Base-by-base conservation (phyloP, 2,113 vertebrate genomes). In the Zosterops pallidus region DNA sequence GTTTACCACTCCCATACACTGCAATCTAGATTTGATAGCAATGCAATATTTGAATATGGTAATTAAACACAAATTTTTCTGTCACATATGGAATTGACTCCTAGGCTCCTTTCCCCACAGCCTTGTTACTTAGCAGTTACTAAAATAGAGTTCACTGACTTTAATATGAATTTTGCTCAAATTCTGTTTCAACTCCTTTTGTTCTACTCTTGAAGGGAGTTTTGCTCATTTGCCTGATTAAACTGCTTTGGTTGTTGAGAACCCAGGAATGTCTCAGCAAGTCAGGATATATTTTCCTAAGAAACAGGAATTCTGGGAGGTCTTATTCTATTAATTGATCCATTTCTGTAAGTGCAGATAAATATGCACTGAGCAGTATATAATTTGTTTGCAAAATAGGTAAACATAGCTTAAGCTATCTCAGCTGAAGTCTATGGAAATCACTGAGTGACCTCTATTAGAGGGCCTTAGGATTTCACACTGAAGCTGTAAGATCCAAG, bases 331-430 rank as follows among this genome's bases (percentile, higher is more conserved):
- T 83, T 82, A 89, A 77, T 52, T 82, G 60, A 67, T 77, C 37
- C 15, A 59, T 81, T 62, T 55, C 69, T 26, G 33, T 42, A 57
- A 86, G 50, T 33, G 59, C 31, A 81, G 59, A 62, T 62, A 83
- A 80, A 92, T 28, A 81, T 8, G 6, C 33, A 83, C 41, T 49
- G 20, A 90, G n/a, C 41, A 72, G 25, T 11, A 21, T 2, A 57
- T 75, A 47, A 96, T 90, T 94, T 92, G 14, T 63, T 82, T 84
- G 53, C 56, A 94, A 79, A 94, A 75, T 4, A 95, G 60, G 35
- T 50, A 74, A 69, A 42, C 5, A 24, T 20, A 42, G 23, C 28
- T 76, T 60, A 57, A 64, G 24, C 14, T 55, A 76, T 46, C 41
- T 49, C 50, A 57, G 5, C 33, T 46, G 39, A 82, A 79, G 50